Evolutionary conservation across 2,797 vertebrate genomes (phyloP).

Genomic region (Acipenser transmontanus): DNA sequence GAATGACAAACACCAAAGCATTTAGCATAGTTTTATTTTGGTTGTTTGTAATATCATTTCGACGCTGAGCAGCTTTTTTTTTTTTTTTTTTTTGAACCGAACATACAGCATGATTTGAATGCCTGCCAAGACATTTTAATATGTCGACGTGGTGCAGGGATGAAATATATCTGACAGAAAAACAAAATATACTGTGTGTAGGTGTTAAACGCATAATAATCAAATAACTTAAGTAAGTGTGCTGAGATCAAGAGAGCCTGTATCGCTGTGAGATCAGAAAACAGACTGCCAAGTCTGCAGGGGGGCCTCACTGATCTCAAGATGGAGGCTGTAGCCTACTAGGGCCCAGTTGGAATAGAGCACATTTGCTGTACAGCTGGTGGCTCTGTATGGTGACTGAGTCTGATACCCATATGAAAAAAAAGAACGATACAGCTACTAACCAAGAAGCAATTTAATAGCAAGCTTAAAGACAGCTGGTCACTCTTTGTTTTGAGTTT

Average conservation of each 20-base stretch:
- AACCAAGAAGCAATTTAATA: conserved; percentile 74
- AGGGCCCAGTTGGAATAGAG: conserved; percentile 85
- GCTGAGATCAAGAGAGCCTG: conserved; percentile 36
- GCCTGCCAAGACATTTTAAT: conserved; percentile 81
- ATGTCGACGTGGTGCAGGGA: conserved; percentile 42
- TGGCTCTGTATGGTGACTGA: conserved; percentile 89
- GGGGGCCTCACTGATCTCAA: conserved; percentile 77
- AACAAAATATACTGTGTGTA: conserved; percentile 28
- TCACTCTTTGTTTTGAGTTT: conserved; percentile 74
- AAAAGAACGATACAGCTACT: conserved; percentile 71
- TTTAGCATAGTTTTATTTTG: conserved; percentile 70
- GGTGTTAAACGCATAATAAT: conserved; percentile 52
- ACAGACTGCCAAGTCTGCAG: conserved; percentile 63
- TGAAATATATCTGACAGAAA: conserved; percentile 32
- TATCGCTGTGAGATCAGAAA: conserved; percentile 46
- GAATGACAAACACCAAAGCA: conserved; percentile 78
- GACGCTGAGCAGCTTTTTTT: conserved; percentile 29
- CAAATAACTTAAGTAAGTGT: conserved; percentile 25
- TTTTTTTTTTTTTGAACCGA: conserved; percentile 20
- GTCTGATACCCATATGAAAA: conserved; percentile 89
- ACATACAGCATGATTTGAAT: conserved; percentile 71
- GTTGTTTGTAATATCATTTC: conserved; percentile 63
- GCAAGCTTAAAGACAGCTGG: conserved; percentile 73
- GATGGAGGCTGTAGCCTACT: conserved; percentile 81
- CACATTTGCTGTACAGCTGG: conserved; percentile 95